A percentile compares a stretch with the other conserved stretches of the same genome.
These are phyloP conservation scores for Speoplatyrhinus poulsoni DNA, from an alignment of 2,113 vertebrate species.

Conservation along the genomic window DNA sequence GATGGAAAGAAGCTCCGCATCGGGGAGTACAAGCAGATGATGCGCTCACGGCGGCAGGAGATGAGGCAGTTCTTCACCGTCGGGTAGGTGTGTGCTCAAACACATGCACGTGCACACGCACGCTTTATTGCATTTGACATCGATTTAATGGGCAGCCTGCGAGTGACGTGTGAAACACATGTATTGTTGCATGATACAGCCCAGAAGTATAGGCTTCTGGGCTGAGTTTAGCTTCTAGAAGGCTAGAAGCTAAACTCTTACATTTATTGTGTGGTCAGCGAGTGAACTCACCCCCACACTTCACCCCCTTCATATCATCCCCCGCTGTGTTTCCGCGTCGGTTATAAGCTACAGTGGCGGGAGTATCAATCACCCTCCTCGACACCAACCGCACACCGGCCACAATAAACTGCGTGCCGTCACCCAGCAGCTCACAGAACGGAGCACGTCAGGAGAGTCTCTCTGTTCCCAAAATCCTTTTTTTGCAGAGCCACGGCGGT, in stretches of 20 bases:
- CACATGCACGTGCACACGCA: background rate
- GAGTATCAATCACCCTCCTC: slow-evolving; percentile 67
- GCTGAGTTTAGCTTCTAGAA: too few species aligned
- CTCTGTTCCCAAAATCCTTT: slow-evolving; percentile 70
- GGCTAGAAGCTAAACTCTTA: slow-evolving; percentile 63
- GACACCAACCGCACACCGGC: slow-evolving; percentile 66
- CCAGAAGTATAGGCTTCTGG: slow-evolving; percentile 62
- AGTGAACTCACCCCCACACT: slow-evolving; percentile 64
- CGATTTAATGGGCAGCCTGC: slow-evolving; percentile 46
- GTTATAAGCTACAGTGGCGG: slow-evolving; percentile 63
- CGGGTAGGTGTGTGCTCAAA: slow-evolving; percentile 79
- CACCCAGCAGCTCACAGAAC: slow-evolving; percentile 60
- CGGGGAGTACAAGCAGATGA: slow-evolving; percentile 98
- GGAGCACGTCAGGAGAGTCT: slow-evolving; percentile 59
- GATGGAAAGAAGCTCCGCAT: slow-evolving; percentile 98
- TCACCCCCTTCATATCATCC: too few species aligned
- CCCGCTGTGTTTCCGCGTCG: slow-evolving; percentile 71
- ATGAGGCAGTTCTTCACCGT: slow-evolving; percentile 99
- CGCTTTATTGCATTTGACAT: background rate
- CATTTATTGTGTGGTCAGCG: slow-evolving; percentile 75
- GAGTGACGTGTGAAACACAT: slow-evolving; percentile 56
- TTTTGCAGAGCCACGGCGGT: slow-evolving; percentile 59
- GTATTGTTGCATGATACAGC: slow-evolving; percentile 71
- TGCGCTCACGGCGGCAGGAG: slow-evolving; percentile 97
- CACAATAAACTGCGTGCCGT: slow-evolving; percentile 66